Conservation (phyloP, 2,888 invertebrate genomes). For the Oscheius myriophilus region DNA sequence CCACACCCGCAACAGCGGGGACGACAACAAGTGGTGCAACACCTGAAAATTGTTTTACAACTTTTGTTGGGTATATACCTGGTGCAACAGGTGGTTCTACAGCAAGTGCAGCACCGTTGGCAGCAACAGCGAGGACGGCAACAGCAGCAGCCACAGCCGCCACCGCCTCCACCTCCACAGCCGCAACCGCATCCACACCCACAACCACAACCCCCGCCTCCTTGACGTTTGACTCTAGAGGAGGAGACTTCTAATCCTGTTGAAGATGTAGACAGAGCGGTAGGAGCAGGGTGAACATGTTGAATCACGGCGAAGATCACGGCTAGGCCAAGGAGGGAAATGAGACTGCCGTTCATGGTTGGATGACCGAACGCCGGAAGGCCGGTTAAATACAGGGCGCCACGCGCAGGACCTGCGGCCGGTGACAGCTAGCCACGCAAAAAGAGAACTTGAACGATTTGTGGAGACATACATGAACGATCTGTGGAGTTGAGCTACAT, state of each 20-base stretch:
- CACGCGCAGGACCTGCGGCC: no score
- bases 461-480: no score
- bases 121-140: conserved; percentile 23
- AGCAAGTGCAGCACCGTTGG: conserved; percentile 12
- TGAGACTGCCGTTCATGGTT: conserved; percentile 16
- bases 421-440: no score
- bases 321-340: conserved; percentile 16
- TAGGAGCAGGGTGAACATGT: conserved; percentile 16
- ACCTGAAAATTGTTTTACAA: neutral
- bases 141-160: conserved; percentile 26
- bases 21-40: conserved; percentile 15
- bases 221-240: neutral
- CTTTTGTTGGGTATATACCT: neutral
- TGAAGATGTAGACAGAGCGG: neutral
- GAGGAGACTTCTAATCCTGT: neutral
- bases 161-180: conserved; percentile 6
- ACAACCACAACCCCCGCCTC: conserved; percentile 5
- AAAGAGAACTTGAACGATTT: no score
- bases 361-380: no score
- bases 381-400: no score
- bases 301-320: conserved; percentile 1
- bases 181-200: conserved; percentile 9
- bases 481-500: no score
- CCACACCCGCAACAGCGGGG: conserved; percentile 16
- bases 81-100: neutral